A percentile compares a stretch with the other conserved stretches of the same genome.
phyloP scores from a whole-genome alignment of 2,888 invertebrate genomes.

The Oxyscelio sp. region DNA sequence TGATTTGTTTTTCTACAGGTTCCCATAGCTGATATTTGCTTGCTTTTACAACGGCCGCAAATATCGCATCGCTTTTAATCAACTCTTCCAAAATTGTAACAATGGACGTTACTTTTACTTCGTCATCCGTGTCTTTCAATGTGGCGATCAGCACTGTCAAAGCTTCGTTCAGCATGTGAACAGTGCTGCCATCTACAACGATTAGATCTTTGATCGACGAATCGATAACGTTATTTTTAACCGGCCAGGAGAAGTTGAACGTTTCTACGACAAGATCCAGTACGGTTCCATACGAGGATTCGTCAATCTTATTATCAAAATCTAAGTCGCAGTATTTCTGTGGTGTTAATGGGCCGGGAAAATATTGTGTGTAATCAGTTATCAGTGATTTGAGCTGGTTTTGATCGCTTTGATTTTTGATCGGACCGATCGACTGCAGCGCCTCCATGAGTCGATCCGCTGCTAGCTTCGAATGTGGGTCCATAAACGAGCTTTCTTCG shows the following conservation, averaged over 20 bases:
- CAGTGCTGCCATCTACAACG: conserved; percentile 89
- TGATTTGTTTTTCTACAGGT: conserved; percentile 77
- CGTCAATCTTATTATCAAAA: conserved; percentile 87
- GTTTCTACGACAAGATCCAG: conserved; percentile 89
- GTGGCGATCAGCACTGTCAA: conserved; percentile 89
- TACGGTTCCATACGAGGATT: conserved; percentile 89
- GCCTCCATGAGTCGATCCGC: conserved; percentile 85
- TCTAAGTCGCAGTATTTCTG: conserved; percentile 91
- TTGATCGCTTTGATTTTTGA: conserved; percentile 87
- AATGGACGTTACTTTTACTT: conserved; percentile 86
- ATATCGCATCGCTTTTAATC: conserved; percentile 90
- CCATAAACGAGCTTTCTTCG: conserved; percentile 57
- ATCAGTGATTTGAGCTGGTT: conserved; percentile 80
- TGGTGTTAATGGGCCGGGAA: conserved; percentile 91
- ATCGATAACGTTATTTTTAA: conserved; percentile 86
- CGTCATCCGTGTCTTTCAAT: conserved; percentile 88
- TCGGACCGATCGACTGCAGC: conserved; percentile 83
- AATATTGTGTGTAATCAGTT: conserved; percentile 78
- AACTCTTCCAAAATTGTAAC: conserved; percentile 89
- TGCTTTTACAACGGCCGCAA: conserved; percentile 89
- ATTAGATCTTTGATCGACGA: conserved; percentile 89
- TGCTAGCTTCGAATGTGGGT: conserved; percentile 56
- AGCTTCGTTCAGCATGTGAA: conserved; percentile 87
- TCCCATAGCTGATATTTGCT: conserved; percentile 73
- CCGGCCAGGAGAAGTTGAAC: conserved; percentile 91